Evolutionary conservation across 1,140 invertebrate genomes (phyloP), one percentile per base, ranked within the genome.

Genomic region (Drosophila paulistorum): DNA sequence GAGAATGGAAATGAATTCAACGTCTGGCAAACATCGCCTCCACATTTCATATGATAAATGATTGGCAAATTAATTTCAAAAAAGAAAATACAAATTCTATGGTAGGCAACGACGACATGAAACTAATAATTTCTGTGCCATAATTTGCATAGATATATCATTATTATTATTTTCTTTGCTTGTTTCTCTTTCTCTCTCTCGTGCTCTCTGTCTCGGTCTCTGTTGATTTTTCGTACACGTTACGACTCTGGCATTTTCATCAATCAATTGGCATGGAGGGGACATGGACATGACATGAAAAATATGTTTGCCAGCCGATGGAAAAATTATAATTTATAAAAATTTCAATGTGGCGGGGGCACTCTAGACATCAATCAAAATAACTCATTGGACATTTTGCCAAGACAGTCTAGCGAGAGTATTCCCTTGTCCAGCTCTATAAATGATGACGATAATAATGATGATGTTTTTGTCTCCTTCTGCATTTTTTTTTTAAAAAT

Each of bases 121-220:
- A 89, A 89, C 84, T 83, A 83, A 89, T 89, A 77, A 86, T 80
- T 89, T 76, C 48, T 80, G 79, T 77, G 60, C 45, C 69, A 73
- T 70, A 87, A 87, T 89, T 87, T 87, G 83, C 83, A 87, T 89
- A 87, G 84, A 87, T 87, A 79, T 80, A 87, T 87, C 84, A 87
- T 87, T 87, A 89, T 89, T 86, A 87, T 82, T 79, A 73, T 72
- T 75, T 82, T 82, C 78, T 81, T 68, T 77, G 7, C 45, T 17
- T 45, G 14, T 14, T 77, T 66, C 42, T 51, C 42, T 59, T 23
- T 35, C 23, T 26, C 23, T 26, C 23, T 26, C 23, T 26, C 23
- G 20, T 26, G 2, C 23, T 26, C 23, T 26, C 23, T 37, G 17
- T 61, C 7, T 30, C 30, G 30, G 30, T 30, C 30, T 30, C 30